These are phyloP conservation scores for Drosophila lowei DNA, from an alignment of 1,140 invertebrate species.

Conservation along the genomic window DNA sequence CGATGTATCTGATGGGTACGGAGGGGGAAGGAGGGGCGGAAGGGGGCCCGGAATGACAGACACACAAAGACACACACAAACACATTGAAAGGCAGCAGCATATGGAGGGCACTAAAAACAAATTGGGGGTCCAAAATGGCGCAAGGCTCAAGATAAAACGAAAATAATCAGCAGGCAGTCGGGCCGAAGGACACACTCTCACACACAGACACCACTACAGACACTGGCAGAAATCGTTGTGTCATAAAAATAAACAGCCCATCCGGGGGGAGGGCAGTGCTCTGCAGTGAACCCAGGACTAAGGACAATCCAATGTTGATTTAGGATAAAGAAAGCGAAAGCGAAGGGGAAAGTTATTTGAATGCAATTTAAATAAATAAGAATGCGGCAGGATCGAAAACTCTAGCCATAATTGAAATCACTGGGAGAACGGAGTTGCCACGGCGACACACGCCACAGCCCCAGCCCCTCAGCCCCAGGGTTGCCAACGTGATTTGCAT, in stretches of 20 bases:
- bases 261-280: background rate
- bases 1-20: conserved; percentile 50
- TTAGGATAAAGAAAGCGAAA: conserved; percentile 67
- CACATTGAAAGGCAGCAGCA: conserved; percentile 31
- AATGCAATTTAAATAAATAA: conserved; percentile 77
- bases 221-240: conserved; percentile 59
- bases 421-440: conserved; percentile 33
- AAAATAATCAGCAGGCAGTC: conserved; percentile 78
- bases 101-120: conserved; percentile 76
- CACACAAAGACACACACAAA: conserved; percentile 6
- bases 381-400: conserved; percentile 24
- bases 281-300: background rate
- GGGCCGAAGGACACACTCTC: conserved; percentile 56
- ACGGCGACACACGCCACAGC: conserved; percentile 17
- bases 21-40: too few species aligned
- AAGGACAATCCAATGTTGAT: conserved; percentile 62
- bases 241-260: conserved; percentile 79
- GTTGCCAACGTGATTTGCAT: conserved; percentile 73
- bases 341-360: conserved; percentile 51
- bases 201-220: conserved; percentile 10
- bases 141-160: conserved; percentile 77
- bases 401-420: conserved; percentile 68
- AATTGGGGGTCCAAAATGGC: conserved; percentile 77
- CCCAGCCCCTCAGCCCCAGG: background rate
- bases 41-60: conserved; percentile 2